These are phyloP conservation scores for Andrena haemorrhoa DNA, from an alignment of 2,888 invertebrate species.

Conservation along the genomic window DNA sequence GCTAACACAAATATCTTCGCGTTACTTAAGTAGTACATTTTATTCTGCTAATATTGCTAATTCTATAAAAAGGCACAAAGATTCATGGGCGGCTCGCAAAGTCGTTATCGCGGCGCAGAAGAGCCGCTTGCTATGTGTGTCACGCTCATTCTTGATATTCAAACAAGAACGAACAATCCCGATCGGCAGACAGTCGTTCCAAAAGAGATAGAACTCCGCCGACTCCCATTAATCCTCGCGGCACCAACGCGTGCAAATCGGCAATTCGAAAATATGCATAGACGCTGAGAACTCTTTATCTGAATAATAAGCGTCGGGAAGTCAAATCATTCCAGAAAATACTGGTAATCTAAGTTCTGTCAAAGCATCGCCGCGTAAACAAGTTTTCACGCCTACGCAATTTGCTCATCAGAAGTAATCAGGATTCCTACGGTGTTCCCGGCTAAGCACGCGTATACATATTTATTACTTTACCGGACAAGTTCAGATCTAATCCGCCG, in stretches of 20 bases:
- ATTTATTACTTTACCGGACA: constrained; percentile 86
- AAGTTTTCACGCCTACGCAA: constrained; percentile 34
- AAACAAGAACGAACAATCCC: background rate
- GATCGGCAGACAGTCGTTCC: background rate
- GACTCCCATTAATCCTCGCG: background rate
- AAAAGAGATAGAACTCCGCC: background rate
- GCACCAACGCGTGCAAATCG: background rate
- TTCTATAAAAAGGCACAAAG: constrained; percentile 2
- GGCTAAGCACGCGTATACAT: background rate
- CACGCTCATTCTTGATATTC: background rate
- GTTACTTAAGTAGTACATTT: background rate
- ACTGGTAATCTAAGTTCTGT: constrained; percentile 11
- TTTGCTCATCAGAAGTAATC: background rate
- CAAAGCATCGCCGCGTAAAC: constrained; percentile 29
- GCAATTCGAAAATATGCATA: constrained; percentile 1
- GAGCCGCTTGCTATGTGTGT: background rate
- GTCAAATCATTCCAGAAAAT: constrained; percentile 25
- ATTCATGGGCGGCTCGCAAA: background rate
- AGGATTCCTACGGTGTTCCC: background rate
- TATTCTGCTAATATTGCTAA: background rate
- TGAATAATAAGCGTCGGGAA: constrained; percentile 1
- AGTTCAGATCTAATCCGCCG: constrained; percentile 88
- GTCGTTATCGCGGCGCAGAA: background rate
- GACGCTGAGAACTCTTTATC: background rate
- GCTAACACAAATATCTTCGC: background rate